Conservation (phyloP, 2,888 invertebrate genomes). For the Amblyjoppa proteus region DNA sequence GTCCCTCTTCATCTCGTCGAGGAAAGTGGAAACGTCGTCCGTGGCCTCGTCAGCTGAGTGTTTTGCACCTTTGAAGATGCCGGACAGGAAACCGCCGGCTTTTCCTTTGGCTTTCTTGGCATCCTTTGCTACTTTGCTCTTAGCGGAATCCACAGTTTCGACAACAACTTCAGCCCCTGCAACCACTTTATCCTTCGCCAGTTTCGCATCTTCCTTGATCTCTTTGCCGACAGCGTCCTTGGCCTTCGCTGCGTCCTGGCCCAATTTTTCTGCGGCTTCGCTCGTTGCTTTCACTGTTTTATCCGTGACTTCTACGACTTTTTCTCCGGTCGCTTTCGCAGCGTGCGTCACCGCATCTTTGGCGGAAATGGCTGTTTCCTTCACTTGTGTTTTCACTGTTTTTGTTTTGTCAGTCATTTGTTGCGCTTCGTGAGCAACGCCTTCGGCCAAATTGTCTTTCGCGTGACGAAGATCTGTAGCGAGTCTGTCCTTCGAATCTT, state of each 20-base stretch:
- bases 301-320: slow-evolving; percentile 47
- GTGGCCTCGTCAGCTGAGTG: slow-evolving; percentile 73
- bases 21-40: slow-evolving; percentile 73
- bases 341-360: slow-evolving; percentile 54
- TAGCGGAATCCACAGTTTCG: slow-evolving; percentile 59
- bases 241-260: slow-evolving; percentile 37
- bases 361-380: slow-evolving; percentile 33
- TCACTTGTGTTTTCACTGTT: slow-evolving; percentile 45
- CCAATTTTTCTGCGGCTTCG: slow-evolving; percentile 50
- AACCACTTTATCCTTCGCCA: slow-evolving; percentile 42
- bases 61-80: slow-evolving; percentile 77
- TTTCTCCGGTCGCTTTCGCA: slow-evolving; percentile 61
- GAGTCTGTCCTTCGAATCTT: slow-evolving; percentile 65
- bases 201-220: slow-evolving; percentile 56
- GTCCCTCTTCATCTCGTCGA: slow-evolving; percentile 75
- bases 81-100: slow-evolving; percentile 69
- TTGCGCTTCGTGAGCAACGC: slow-evolving; percentile 23
- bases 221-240: slow-evolving; percentile 54
- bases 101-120: slow-evolving; percentile 64
- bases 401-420: slow-evolving; percentile 40
- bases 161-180: slow-evolving; percentile 69
- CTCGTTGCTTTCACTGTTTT: slow-evolving; percentile 28
- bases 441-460: slow-evolving; percentile 61
- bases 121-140: slow-evolving; percentile 60
- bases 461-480: slow-evolving; percentile 43